A percentile compares a stretch with the other conserved stretches of the same genome.
Conservation (phyloP, 1,140 invertebrate genomes). For the Drosophila triauraria region DNA sequence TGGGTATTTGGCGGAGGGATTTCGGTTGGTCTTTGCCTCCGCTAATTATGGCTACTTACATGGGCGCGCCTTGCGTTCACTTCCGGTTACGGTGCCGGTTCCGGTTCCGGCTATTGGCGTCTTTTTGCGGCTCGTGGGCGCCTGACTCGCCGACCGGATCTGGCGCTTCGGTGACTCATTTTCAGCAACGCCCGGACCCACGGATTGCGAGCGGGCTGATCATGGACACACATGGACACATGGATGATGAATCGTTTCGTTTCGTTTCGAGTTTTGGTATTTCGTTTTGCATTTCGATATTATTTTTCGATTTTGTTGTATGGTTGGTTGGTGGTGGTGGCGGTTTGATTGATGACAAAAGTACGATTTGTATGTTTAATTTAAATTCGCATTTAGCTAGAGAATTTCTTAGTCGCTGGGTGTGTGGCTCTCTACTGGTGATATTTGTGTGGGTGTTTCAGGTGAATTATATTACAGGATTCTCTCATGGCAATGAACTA, state of each 20-base stretch:
- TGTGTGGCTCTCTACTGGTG: conserved; percentile 47
- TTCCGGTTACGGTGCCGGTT: conserved; percentile 58
- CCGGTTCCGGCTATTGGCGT: conserved; percentile 63
- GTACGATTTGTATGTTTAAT: conserved; percentile 75
- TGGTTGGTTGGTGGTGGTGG: conserved; percentile 59
- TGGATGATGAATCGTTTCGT: conserved; percentile 51
- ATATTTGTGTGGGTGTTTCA: conserved; percentile 35
- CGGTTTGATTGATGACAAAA: conserved; percentile 73
- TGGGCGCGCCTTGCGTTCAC: conserved; percentile 87
- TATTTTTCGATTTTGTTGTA: conserved; percentile 57
- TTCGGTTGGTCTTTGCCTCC: conserved; percentile 40
- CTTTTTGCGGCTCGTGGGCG: conserved; percentile 85
- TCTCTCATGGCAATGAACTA: conserved; percentile 38
- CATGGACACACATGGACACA: conserved; percentile 29
- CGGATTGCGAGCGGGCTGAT: conserved; percentile 89
- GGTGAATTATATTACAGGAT: conserved; percentile 32
- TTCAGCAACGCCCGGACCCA: conserved; percentile 87
- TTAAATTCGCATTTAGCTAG: conserved; percentile 47
- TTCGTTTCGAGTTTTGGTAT: conserved; percentile 42
- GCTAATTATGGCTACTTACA: conserved; percentile 86
- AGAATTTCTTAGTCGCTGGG: conserved; percentile 40
- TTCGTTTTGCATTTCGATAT: conserved; percentile 46
- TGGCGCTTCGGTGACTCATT: conserved; percentile 90
- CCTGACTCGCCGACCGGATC: conserved; percentile 87
- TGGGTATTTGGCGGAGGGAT: conserved; percentile 12